These are phyloP conservation scores for Peromyscus aztecus DNA, from an alignment of 2,797 vertebrate genomes.

Conservation along the genomic window DNA sequence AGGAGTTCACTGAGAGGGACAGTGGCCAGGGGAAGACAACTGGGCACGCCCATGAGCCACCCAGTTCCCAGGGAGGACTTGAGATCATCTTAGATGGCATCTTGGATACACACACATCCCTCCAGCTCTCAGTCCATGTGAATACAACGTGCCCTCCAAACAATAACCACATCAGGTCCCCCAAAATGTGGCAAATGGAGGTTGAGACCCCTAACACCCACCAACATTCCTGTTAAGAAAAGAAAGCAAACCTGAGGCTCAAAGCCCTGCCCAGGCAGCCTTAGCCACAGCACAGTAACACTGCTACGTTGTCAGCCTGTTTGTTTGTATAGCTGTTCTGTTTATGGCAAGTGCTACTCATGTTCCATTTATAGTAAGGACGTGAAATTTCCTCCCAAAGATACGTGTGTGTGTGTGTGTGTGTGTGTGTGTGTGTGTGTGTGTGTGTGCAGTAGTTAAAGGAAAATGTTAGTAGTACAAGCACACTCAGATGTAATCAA, in stretches of 20 bases:
- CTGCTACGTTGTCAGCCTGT: background rate
- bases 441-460: background rate
- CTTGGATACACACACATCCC: background rate
- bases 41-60: background rate
- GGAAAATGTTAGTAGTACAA: constrained; percentile 52
- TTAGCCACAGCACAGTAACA: background rate
- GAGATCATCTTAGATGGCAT: background rate
- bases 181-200: background rate
- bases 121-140: background rate
- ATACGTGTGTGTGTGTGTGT: background rate
- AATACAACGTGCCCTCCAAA: background rate
- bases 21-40: background rate
- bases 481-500: constrained; percentile 27
- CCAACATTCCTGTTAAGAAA: constrained; percentile 5
- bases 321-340: constrained; percentile 64
- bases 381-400: constrained; percentile 59
- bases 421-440: no score
- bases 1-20: background rate
- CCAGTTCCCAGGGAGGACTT: background rate
- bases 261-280: background rate
- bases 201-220: background rate
- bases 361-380: constrained; percentile 46
- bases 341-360: constrained; percentile 63
- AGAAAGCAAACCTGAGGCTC: constrained; percentile 29
- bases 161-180: background rate